Base-by-base conservation (phyloP, 2,113 vertebrate genomes). In the Tyrannus savana region DNA sequence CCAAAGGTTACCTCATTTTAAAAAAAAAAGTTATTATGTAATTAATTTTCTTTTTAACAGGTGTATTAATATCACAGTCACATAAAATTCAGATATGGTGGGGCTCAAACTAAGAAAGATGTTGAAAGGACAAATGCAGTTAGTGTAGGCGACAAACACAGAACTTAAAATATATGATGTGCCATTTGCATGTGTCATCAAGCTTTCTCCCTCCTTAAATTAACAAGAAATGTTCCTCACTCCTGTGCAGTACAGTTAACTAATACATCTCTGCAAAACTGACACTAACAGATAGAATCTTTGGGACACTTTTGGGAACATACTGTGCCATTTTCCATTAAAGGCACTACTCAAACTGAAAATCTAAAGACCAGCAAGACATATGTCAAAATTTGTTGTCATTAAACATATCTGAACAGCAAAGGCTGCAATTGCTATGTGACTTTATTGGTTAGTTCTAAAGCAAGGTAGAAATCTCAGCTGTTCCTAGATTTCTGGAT, bases 101-200 rank as follows among this genome's bases (percentile, higher is more conserved):
- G 30, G 84, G 79, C 53, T 96, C 56, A 89, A 84, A 35, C 60
- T 68, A 82, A 88, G 86, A 84, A 92, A 84, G 69, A 94, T 84
- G 58, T 86, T 81, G 85, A 95, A 92, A 94, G 95, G 96, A 95
- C 92, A 95, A 96, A 90, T 72, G 86, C 37, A 93, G 90, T 90
- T 71, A 68, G 96, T 90, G 93, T 96, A 78, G 96, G 96, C 56
- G 64, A 94, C 85, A 75, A n/a, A 90, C 37, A 96, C 9, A 5
- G 90, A 86, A 90, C 96, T 96, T 94, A 84, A 97, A 97, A 96
- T 96, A 96, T n/a, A 88, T 87, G 84, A 93, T 90, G 92, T 93
- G 90, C 76, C 76, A 95, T 95, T 96, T 93, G 90, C 92, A 96
- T 94, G 79, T 95, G 96, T 97, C 96, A 96, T 77, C 92, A 81